Evolutionary conservation across 2,113 vertebrate genomes (phyloP).

Genomic region (Oreotragus oreotragus): DNA sequence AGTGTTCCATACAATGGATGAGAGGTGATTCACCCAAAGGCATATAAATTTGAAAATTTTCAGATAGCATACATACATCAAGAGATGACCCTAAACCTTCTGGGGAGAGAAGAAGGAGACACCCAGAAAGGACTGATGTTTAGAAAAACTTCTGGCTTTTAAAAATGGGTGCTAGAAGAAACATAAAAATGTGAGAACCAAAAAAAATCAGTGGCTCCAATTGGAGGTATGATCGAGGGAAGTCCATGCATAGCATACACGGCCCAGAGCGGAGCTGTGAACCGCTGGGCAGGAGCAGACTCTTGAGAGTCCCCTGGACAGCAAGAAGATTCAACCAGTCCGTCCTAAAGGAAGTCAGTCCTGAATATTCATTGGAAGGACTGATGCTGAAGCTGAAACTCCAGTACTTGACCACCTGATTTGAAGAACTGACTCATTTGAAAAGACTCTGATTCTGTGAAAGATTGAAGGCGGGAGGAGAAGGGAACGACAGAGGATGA

Average conservation of each 20-base stretch:
- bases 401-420: not conserved
- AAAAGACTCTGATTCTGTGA: not conserved
- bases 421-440: not conserved
- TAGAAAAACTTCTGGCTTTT: not conserved
- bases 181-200: not conserved
- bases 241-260: not conserved
- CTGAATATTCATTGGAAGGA: not conserved
- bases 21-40: not conserved
- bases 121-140: not conserved
- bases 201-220: not conserved
- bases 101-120: not conserved
- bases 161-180: not conserved
- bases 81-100: not conserved
- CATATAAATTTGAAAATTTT: not conserved
- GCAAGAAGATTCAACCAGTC: not conserved
- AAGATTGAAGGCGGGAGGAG: not conserved
- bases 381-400: not conserved
- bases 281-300: not conserved
- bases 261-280: not conserved
- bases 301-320: not conserved
- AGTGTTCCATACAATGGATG: not conserved
- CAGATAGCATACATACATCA: not conserved
- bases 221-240: fast-evolving
- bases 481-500: not conserved
- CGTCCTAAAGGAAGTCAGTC: not conserved